These are phyloP conservation scores for Cebidichthys violaceus DNA, from an alignment of 2,113 vertebrate species.

Conservation along the genomic window DNA sequence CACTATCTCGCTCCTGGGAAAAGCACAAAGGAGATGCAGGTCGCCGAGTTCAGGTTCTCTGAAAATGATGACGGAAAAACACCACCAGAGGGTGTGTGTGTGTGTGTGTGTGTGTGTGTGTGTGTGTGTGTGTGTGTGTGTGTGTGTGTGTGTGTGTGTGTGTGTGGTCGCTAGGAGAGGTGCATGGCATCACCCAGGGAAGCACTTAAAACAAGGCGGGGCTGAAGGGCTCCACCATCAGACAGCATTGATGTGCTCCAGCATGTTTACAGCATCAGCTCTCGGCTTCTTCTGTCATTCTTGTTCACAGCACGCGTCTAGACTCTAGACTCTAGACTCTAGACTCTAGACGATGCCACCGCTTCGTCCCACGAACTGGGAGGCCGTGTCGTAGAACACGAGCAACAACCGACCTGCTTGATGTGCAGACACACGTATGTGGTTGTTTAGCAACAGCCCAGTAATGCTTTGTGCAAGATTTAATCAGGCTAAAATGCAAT, in stretches of 20 bases:
- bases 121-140: neutral
- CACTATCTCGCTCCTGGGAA: slow-evolving; percentile 86
- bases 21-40: slow-evolving; percentile 5
- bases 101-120: neutral
- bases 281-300: too few species aligned
- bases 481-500: neutral
- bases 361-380: neutral
- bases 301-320: neutral
- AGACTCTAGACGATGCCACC: neutral
- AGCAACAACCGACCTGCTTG: neutral
- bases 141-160: neutral
- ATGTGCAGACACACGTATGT: neutral
- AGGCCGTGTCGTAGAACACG: neutral
- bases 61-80: neutral
- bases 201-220: neutral
- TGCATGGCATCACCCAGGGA: neutral
- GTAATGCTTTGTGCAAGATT: neutral
- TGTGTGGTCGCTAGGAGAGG: neutral
- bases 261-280: too few species aligned
- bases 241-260: neutral
- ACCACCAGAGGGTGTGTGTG: neutral
- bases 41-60: neutral
- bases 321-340: too few species aligned
- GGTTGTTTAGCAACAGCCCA: neutral
- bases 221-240: neutral